Percentiles rank a stretch among this genome's conserved stretches.
These are phyloP conservation scores for Felis catus DNA, from an alignment of 2,113 vertebrate genomes.

Conservation along the genomic window F.catus_Fca126_mat1.0 CM031420.1:108301001-108301500, in stretches of 20 bases:
- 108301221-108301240: not conserved
- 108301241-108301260: not conserved
- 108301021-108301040: not conserved
- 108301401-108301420: not conserved
- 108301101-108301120: not conserved
- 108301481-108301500: not conserved
- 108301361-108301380: not conserved
- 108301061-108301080: too few species aligned
- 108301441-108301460: not conserved
- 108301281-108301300: conserved; percentile 15
- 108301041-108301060: not conserved
- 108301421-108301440: not conserved
- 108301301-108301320: not conserved
- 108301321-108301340: not conserved
- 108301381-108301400: not conserved
- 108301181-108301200: not conserved
- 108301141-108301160: not conserved
- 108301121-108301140: not conserved
- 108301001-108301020: not conserved
- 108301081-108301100: not conserved
- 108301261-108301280: not conserved
- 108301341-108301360: not conserved
- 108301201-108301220: not conserved
- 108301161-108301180: not conserved
- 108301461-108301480: not conserved